A percentile compares a stretch with the other conserved stretches of the same genome.
These are phyloP conservation scores for Chrosomus eos DNA, from an alignment of 2,797 vertebrate genomes.

Conservation along the genomic window DNA sequence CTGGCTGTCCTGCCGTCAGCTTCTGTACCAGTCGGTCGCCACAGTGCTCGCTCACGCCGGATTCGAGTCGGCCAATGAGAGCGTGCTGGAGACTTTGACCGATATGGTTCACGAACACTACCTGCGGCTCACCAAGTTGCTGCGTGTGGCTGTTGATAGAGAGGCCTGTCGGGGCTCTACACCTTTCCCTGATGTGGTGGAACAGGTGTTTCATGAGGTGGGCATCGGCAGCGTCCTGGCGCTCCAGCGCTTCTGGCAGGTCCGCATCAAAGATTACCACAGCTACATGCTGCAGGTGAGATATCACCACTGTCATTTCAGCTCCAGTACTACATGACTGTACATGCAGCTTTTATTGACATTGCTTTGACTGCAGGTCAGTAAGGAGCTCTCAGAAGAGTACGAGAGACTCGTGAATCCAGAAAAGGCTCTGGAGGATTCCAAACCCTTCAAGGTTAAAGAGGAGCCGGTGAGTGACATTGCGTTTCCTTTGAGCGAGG, in stretches of 20 bases:
- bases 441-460: slow-evolving; percentile 92
- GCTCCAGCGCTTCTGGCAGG: slow-evolving; percentile 97
- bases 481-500: slow-evolving; percentile 91
- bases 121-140: slow-evolving; percentile 87
- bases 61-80: slow-evolving; percentile 93
- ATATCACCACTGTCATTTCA: not conserved
- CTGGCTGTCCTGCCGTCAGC: slow-evolving; percentile 93
- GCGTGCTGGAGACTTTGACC: slow-evolving; percentile 93
- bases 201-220: slow-evolving; percentile 96
- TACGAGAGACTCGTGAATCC: slow-evolving; percentile 96
- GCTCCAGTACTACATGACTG: not conserved
- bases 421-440: slow-evolving; percentile 92
- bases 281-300: slow-evolving; percentile 96
- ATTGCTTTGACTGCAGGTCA: slow-evolving; percentile 78
- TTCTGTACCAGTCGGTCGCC: slow-evolving; percentile 96
- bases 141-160: slow-evolving; percentile 91
- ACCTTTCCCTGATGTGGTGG: slow-evolving; percentile 93
- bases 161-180: slow-evolving; percentile 91
- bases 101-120: slow-evolving; percentile 95
- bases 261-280: slow-evolving; percentile 97
- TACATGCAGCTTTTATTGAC: not conserved
- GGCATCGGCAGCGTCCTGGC: slow-evolving; percentile 95
- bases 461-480: slow-evolving; percentile 94
- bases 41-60: slow-evolving; percentile 94
- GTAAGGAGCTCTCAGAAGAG: slow-evolving; percentile 94